Conservation (phyloP, 1,140 invertebrate species). For the Sycobia sp. region DNA sequence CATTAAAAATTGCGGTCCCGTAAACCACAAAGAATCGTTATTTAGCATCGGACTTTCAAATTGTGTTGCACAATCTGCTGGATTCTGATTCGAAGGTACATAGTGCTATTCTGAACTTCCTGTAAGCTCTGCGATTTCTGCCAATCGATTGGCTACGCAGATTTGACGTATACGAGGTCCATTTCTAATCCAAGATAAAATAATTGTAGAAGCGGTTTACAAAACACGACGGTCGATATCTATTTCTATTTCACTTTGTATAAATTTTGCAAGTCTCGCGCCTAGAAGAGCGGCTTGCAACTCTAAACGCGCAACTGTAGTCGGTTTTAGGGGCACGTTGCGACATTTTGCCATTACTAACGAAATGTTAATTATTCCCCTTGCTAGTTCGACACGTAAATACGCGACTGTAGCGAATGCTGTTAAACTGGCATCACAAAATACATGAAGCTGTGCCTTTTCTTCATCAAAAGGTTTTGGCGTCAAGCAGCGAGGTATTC, state of each 20-base stretch:
- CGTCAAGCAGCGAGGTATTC: background rate
- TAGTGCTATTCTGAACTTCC: conserved; percentile 40
- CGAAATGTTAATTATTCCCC: background rate
- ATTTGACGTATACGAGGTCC: conserved; percentile 41
- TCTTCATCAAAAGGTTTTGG: too few species aligned
- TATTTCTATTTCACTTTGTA: background rate
- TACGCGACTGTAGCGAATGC: conserved; percentile 15
- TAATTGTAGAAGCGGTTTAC: conserved; percentile 29
- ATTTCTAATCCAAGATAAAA: conserved; percentile 43
- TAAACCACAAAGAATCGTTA: conserved; percentile 18
- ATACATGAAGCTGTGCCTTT: conserved; percentile 49
- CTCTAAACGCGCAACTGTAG: conserved; percentile 6
- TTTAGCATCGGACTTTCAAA: background rate
- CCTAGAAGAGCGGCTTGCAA: conserved; percentile 14
- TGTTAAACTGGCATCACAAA: conserved; percentile 40
- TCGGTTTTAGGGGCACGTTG: conserved; percentile 3
- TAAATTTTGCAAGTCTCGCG: background rate
- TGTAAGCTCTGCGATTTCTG: conserved; percentile 45
- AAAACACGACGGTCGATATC: background rate
- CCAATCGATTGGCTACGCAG: conserved; percentile 43
- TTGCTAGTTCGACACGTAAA: background rate
- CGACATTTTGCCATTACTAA: conserved; percentile 9
- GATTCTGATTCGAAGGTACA: too few species aligned
- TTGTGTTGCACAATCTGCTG: conserved; percentile 40
- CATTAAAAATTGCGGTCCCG: conserved; percentile 27